These are phyloP conservation scores for Phyto melanocephala DNA, from an alignment of 2,888 invertebrate species.

Conservation along the genomic window DNA sequence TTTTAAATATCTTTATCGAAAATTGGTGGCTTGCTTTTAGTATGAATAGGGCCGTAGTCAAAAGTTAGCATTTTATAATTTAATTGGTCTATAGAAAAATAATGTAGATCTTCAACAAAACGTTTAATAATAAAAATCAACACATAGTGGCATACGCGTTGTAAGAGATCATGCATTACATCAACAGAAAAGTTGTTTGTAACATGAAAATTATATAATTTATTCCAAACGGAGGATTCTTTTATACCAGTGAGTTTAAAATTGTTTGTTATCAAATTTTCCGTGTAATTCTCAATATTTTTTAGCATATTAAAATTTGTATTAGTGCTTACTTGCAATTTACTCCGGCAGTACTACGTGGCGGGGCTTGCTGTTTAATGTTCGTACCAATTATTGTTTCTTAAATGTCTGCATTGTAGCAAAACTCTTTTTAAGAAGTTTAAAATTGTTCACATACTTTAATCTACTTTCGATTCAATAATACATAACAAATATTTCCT, in stretches of 20 bases:
- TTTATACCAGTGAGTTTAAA: no score
- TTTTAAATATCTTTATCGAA: no score
- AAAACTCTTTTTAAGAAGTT: no score
- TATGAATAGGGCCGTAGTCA: slow-evolving; percentile 30
- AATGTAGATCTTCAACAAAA: slow-evolving; percentile 18
- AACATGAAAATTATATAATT: slow-evolving; percentile 24
- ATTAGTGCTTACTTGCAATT: no score
- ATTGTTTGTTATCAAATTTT: no score
- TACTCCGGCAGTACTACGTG: no score
- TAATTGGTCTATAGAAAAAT: slow-evolving; percentile 32
- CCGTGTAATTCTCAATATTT: slow-evolving; percentile 28
- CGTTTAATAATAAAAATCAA: slow-evolving; percentile 37
- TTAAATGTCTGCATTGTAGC: no score
- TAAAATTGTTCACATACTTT: background rate
- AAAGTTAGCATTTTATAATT: no score
- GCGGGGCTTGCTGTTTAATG: no score
- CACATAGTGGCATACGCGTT: no score
- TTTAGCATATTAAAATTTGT: background rate
- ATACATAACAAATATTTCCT: background rate
- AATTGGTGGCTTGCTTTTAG: slow-evolving; percentile 24
- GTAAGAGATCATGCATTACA: no score
- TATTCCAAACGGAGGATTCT: slow-evolving; percentile 45
- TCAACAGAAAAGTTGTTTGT: slow-evolving; percentile 36
- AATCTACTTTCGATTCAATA: background rate
- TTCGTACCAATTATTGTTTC: no score